Conservation (phyloP, 2,113 vertebrate genomes). For the Todiramphus chloris region DNA sequence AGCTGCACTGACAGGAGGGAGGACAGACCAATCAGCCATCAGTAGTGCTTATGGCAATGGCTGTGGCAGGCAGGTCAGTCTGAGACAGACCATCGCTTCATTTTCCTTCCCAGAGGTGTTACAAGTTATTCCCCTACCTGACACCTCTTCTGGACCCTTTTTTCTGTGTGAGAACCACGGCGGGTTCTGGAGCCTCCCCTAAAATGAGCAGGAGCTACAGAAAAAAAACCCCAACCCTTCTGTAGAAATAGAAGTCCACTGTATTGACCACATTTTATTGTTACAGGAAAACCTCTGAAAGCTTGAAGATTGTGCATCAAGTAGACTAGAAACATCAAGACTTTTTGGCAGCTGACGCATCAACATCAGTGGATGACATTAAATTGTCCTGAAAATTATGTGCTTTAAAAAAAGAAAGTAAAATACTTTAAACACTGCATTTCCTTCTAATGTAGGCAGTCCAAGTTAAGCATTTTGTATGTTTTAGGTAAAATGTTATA, state of each 20-base stretch:
- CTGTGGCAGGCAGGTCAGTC: background rate
- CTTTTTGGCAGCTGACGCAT: background rate
- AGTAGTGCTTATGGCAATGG: background rate
- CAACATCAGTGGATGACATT: background rate
- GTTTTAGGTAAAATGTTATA: background rate
- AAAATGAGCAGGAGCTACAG: background rate
- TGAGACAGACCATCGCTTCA: background rate
- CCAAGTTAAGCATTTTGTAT: background rate
- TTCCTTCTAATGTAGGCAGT: background rate
- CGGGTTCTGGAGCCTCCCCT: background rate
- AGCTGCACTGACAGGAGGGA: background rate
- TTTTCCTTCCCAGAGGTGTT: background rate
- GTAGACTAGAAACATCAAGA: background rate
- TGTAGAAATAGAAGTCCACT: background rate
- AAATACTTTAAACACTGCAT: background rate
- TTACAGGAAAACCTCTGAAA: background rate
- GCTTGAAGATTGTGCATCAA: background rate
- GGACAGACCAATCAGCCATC: background rate
- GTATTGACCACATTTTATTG: background rate
- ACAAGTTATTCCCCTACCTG: background rate
- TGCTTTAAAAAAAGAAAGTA: background rate
- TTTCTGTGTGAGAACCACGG: fast-evolving
- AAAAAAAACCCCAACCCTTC: background rate
- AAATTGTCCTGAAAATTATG: background rate
- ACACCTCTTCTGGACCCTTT: background rate